Percentiles rank a stretch among this genome's conserved stretches.
Evolutionary conservation across 2,888 invertebrate genomes (phyloP).

Genomic region (Stenodera caucasica): DNA sequence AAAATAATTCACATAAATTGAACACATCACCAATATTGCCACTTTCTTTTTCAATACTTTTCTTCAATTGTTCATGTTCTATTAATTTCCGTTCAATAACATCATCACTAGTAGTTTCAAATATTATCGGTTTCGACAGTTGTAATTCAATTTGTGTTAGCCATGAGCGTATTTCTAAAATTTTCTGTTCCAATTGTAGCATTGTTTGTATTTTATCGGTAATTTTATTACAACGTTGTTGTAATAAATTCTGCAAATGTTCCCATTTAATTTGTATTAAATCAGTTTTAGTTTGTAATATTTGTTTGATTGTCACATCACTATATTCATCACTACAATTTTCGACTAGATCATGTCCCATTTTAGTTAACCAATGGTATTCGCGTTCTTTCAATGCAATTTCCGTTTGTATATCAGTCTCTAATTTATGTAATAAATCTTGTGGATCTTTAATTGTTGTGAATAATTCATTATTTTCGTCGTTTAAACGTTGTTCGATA

Average conservation of each 20-base stretch:
- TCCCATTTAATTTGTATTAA: slow-evolving; percentile 73
- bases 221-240: slow-evolving; percentile 70
- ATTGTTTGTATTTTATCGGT: slow-evolving; percentile 73
- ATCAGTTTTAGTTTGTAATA: slow-evolving; percentile 61
- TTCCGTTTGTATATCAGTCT: slow-evolving; percentile 75
- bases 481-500: slow-evolving; percentile 67
- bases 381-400: slow-evolving; percentile 76
- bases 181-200: slow-evolving; percentile 68
- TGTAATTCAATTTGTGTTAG: slow-evolving; percentile 72
- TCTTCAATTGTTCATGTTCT: slow-evolving; percentile 74
- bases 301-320: slow-evolving; percentile 61
- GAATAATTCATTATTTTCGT: slow-evolving; percentile 50
- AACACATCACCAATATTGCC: slow-evolving; percentile 76
- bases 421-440: slow-evolving; percentile 70
- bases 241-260: slow-evolving; percentile 69
- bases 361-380: slow-evolving; percentile 73
- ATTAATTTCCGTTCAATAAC: slow-evolving; percentile 69
- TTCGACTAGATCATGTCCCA: slow-evolving; percentile 68
- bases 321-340: slow-evolving; percentile 67
- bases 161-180: slow-evolving; percentile 73
- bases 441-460: slow-evolving; percentile 66
- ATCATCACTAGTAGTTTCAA: slow-evolving; percentile 67
- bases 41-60: slow-evolving; percentile 75
- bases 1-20: slow-evolving; percentile 75
- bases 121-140: slow-evolving; percentile 67